Conservation (phyloP, 2,113 vertebrate genomes). For the Takifugu flavidus region DNA sequence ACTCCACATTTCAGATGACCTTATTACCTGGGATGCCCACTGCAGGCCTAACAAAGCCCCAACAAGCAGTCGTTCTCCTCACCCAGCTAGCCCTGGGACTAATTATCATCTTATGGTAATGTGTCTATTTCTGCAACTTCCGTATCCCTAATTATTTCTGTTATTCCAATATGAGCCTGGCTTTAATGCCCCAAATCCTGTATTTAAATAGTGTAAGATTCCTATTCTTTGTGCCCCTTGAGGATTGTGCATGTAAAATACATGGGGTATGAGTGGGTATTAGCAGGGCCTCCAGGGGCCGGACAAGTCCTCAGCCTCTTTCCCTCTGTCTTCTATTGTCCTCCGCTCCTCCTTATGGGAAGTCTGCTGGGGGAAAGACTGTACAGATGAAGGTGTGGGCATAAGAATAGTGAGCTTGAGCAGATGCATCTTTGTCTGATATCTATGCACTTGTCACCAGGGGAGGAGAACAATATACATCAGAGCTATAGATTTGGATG, state of each 20-base stretch:
- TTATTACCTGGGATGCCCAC: conserved; percentile 66
- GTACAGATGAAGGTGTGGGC: conserved; percentile 14
- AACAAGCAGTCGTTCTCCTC: conserved; percentile 65
- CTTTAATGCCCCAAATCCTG: conserved; percentile 98
- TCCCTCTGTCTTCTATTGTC: conserved; percentile 30
- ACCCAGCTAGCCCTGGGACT: conserved; percentile 89
- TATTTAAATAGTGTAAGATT: conserved; percentile 98
- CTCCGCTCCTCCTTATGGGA: conserved; percentile 20
- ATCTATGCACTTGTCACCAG: conserved; percentile 32
- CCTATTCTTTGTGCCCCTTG: conserved; percentile 88
- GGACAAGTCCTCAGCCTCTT: conserved; percentile 75
- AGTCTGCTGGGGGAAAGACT: conserved; percentile 40
- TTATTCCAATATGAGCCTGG: conserved; percentile 95
- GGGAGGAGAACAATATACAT: conserved; percentile 19
- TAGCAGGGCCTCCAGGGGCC: conserved; percentile 88
- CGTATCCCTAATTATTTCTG: conserved; percentile 99
- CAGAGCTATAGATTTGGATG: conserved; percentile 10
- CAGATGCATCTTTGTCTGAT: conserved; percentile 57
- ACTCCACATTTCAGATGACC: too few relatives aligned
- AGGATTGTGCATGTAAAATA: conserved; percentile 96
- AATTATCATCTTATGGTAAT: conserved; percentile 99
- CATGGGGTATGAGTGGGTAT: conserved; percentile 91
- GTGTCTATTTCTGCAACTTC: conserved; percentile 93
- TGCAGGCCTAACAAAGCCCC: conserved; percentile 55
- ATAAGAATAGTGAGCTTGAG: conserved; percentile 43